Evolutionary conservation across 23 tunicate species (phyloP), one percentile per base, ranked within the genome.

Genomic region (Corella eumyota): DNA sequence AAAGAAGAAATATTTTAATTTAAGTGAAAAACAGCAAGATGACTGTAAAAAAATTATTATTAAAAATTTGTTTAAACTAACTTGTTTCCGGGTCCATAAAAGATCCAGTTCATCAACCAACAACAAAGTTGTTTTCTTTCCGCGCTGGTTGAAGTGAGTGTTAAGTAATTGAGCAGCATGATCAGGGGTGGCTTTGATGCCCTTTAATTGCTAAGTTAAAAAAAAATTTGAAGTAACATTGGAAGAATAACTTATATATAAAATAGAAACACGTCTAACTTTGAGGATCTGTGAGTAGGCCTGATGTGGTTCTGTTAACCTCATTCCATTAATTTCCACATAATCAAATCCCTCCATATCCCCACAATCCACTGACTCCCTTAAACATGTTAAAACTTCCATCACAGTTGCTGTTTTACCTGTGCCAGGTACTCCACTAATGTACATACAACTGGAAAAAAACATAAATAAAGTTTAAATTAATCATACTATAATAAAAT

Each of bases 331-430:
- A 28, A 93, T 68, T 20, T 93, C 91, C 34, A 93, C 71, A 44
- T 62, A 84, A 30, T 73, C 55, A 35, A 93, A 93, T 34, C 62
- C 73, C 27, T 79, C 61, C 33, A 93, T 23, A n/a, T 59, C 29
- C 1, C 75, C 95, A 5, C 62, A 71, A 2, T 72, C 83, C 1
- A 71, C 90, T 1, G 72, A 53, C 30, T 73, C 55, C 3, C 71
- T 64, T 32, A 93, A 44, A 24, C 63, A 45, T 0, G 79, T 56
- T 40, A 93, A 44, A 32, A 93, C 99, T 60, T 93, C 94, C 72
- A 61, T 78, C 23, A 87, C 87, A 21, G 99, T 93, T 6, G 99
- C 99, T 37, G 99, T 93, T 49, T 93, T 93, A 1, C 99, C 99
- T 7, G 99, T 93, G 27, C 99, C 99, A 27, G 93, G 98, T 19